These are phyloP conservation scores for Cydia fagiglandana DNA, from an alignment of 1,140 invertebrate genomes.

Conservation along the genomic window DNA sequence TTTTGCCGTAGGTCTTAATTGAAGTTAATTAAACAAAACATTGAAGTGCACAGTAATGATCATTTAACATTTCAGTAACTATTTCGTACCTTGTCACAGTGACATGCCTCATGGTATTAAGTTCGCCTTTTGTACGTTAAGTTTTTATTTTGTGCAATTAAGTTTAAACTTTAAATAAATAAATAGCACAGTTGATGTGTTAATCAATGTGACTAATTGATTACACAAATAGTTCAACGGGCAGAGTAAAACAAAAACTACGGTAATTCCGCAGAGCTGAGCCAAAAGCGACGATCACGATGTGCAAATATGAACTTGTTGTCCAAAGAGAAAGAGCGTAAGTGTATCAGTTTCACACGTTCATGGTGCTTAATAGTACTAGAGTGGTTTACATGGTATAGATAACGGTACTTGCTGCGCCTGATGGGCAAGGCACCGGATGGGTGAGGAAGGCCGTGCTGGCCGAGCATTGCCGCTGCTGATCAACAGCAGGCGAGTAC, in stretches of 20 bases:
- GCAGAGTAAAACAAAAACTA: constrained; percentile 44
- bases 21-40: too few relatives aligned
- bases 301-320: constrained; percentile 59
- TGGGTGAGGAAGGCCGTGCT: constrained; percentile 64
- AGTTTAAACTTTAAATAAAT: too few relatives aligned
- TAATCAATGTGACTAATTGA: constrained; percentile 26
- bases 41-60: too few relatives aligned
- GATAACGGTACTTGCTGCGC: constrained; percentile 35
- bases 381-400: background rate
- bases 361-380: background rate
- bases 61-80: too few relatives aligned
- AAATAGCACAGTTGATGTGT: background rate
- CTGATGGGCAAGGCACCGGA: constrained; percentile 49
- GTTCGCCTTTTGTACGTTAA: too few relatives aligned
- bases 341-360: background rate
- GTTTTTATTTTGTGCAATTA: too few relatives aligned
- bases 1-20: background rate
- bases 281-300: constrained; percentile 55
- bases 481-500: background rate
- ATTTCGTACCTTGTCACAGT: too few relatives aligned
- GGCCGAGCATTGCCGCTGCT: background rate
- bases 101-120: too few relatives aligned
- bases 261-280: constrained; percentile 7
- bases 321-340: background rate
- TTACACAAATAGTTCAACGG: constrained; percentile 46